A percentile compares a stretch with the other conserved stretches of the same genome.
phyloP scores from a whole-genome alignment of 1,140 invertebrate species.

The Cotesia chilonis region DNA sequence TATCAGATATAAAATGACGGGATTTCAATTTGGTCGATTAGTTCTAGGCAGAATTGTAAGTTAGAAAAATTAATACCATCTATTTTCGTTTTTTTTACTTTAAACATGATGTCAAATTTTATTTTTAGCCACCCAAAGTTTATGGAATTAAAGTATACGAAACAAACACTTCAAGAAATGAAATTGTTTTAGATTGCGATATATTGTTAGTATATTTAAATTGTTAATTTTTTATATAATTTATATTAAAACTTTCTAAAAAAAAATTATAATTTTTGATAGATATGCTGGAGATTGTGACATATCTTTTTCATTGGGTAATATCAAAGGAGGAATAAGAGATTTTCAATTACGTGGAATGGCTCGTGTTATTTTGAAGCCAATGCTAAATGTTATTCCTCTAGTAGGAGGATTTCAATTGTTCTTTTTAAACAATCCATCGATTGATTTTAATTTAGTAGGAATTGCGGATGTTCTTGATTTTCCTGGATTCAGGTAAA shows the following conservation, averaged over 20 bases:
- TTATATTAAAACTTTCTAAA: slow-evolving; percentile 23
- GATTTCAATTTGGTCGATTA: slow-evolving; percentile 92
- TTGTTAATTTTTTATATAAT: slow-evolving; percentile 28
- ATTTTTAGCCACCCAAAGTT: slow-evolving; percentile 85
- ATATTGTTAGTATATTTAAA: slow-evolving; percentile 79
- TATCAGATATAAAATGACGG: slow-evolving; percentile 85
- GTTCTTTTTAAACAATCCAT: slow-evolving; percentile 95
- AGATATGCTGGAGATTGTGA: slow-evolving; percentile 95
- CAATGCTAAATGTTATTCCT: slow-evolving; percentile 86
- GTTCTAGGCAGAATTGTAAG: slow-evolving; percentile 89
- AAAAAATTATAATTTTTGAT: slow-evolving; percentile 49
- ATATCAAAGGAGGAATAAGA: slow-evolving; percentile 88
- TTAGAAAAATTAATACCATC: slow-evolving; percentile 45
- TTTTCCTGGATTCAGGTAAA: slow-evolving; percentile 91
- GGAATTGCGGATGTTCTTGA: slow-evolving; percentile 94
- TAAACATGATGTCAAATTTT: slow-evolving; percentile 34
- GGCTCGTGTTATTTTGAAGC: slow-evolving; percentile 92
- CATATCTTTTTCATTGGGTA: slow-evolving; percentile 85
- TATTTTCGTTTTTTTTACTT: slow-evolving; percentile 10
- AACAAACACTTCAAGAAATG: slow-evolving; percentile 89
- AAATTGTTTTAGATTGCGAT: slow-evolving; percentile 96
- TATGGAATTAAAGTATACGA: slow-evolving; percentile 96
- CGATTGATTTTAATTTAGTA: slow-evolving; percentile 95
- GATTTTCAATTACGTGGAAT: slow-evolving; percentile 94
- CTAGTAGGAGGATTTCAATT: slow-evolving; percentile 92